Evolutionary conservation across 2,113 vertebrate genomes (phyloP).

Genomic region (Myotis brandtii): DNA sequence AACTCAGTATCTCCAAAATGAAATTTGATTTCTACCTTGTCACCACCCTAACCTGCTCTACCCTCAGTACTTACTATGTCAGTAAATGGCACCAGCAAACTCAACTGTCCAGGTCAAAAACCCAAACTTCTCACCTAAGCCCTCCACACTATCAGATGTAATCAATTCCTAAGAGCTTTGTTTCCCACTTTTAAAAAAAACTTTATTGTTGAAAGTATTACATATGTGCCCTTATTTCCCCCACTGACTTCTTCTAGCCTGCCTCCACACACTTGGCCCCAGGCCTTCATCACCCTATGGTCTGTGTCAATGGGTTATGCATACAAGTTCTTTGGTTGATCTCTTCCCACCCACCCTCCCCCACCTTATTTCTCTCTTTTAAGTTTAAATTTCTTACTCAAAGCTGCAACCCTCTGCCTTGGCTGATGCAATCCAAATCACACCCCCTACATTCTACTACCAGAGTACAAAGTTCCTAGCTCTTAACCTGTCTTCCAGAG

Average conservation of each 20-base stretch:
- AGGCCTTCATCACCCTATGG: too few species aligned
- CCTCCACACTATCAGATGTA: not conserved
- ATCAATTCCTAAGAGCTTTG: not conserved
- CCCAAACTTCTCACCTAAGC: not conserved
- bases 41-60: not conserved
- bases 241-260: too few species aligned
- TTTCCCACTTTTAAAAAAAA: not conserved
- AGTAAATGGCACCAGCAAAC: not conserved
- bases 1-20: conserved; percentile 48
- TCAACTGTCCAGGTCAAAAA: not conserved
- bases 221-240: too few species aligned
- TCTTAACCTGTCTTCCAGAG: not conserved
- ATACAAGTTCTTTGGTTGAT: too few species aligned
- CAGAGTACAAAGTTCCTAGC: not conserved
- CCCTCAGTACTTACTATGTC: not conserved
- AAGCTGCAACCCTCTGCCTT: not conserved
- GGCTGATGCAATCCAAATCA: not conserved
- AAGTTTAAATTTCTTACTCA: not conserved
- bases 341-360: too few species aligned
- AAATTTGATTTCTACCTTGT: not conserved
- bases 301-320: too few species aligned
- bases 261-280: too few species aligned
- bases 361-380: conserved; percentile 13
- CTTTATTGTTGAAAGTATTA: too few species aligned
- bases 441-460: not conserved